phyloP scores from a whole-genome alignment of 2,797 vertebrate species.

The Sparidentex hasta region DNA sequence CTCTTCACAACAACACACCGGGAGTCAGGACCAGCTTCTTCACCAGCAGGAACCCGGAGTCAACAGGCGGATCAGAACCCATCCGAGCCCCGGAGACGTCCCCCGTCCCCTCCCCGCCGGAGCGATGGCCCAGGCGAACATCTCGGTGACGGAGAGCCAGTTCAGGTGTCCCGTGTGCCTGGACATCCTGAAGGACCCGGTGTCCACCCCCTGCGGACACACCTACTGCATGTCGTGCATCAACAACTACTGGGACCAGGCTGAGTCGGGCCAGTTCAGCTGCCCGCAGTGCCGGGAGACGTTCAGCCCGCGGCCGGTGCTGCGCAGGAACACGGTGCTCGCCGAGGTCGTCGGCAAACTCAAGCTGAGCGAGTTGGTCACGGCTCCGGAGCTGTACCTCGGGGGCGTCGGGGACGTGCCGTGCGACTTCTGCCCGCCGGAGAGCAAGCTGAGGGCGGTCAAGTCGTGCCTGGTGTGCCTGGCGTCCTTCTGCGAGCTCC shows the following conservation, averaged over 20 bases:
- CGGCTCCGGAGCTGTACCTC: constrained; percentile 53
- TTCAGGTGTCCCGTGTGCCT: constrained; percentile 87
- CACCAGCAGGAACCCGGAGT: background rate
- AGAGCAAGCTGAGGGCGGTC: constrained; percentile 88
- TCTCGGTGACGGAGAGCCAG: constrained; percentile 84
- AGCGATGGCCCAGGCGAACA: constrained; percentile 78
- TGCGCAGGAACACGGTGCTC: constrained; percentile 84
- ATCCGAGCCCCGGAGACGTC: background rate
- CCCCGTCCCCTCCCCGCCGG: background rate
- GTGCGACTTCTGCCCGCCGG: constrained; percentile 91
- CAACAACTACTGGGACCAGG: constrained; percentile 84
- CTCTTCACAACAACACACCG: constrained; percentile 34
- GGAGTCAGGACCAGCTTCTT: background rate
- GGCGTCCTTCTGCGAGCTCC: constrained; percentile 92
- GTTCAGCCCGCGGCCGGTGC: constrained; percentile 82
- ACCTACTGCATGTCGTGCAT: constrained; percentile 89
- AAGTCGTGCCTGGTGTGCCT: constrained; percentile 94
- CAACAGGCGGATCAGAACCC: background rate
- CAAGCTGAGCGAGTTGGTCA: constrained; percentile 55
- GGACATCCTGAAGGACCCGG: constrained; percentile 83
- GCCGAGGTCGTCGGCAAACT: constrained; percentile 82
- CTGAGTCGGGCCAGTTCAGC: constrained; percentile 59
- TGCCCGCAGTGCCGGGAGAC: constrained; percentile 86
- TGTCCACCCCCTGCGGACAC: constrained; percentile 88
- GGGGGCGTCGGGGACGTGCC: constrained; percentile 87